These are phyloP conservation scores for Trididemnum clinides DNA, from an alignment of 23 tunicate species.

Conservation along the genomic window DNA sequence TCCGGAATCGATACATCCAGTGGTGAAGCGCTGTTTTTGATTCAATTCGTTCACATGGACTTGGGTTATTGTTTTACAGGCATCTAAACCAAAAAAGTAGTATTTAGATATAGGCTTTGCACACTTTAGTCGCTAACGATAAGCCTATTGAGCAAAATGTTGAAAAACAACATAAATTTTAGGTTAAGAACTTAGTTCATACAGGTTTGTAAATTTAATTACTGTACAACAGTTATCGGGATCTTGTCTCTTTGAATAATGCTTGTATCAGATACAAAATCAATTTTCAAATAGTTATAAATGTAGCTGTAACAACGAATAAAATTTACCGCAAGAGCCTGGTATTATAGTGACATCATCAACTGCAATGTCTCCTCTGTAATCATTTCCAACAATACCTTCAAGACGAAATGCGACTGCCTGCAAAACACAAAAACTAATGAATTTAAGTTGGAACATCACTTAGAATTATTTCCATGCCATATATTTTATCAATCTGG, in stretches of 20 bases:
- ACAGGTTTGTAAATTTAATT: neutral
- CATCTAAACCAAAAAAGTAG: conserved; percentile 49
- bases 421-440: conserved; percentile 48
- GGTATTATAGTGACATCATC: conserved; percentile 76
- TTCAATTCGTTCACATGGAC: conserved; percentile 38
- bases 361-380: conserved; percentile 79
- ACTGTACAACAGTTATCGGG: too few species aligned
- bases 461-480: too few species aligned
- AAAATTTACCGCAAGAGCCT: conserved; percentile 79
- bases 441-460: neutral
- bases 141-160: too few species aligned
- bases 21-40: conserved; percentile 57
- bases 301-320: too few species aligned
- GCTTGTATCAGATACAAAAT: too few species aligned
- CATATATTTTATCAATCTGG: too few species aligned
- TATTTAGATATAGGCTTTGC: neutral
- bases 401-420: conserved; percentile 69
- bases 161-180: neutral
- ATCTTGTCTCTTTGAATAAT: too few species aligned
- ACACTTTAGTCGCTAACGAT: too few species aligned
- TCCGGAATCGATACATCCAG: conserved; percentile 67
- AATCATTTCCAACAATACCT: conserved; percentile 71
- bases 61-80: conserved; percentile 55
- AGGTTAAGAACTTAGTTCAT: neutral
- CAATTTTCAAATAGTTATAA: too few species aligned